phyloP scores from a whole-genome alignment of 1,140 invertebrate genomes.

The Magallana gigas region DNA sequence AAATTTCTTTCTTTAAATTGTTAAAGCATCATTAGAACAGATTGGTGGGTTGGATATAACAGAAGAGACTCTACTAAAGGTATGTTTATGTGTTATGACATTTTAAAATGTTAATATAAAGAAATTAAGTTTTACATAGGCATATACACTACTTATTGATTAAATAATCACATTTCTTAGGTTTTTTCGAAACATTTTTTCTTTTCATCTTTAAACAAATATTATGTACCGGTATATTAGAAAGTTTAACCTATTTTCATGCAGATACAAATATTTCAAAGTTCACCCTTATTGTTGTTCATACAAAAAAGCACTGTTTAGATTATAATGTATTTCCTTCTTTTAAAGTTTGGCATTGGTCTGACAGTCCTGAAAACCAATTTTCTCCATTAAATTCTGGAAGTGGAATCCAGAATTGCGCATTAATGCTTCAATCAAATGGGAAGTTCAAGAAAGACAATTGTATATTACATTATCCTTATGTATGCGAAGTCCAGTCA shows the following conservation, averaged over 20 bases:
- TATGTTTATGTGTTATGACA: not conserved
- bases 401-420: not conserved
- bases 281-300: too few species aligned
- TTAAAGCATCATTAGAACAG: not conserved
- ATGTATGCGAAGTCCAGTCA: not conserved
- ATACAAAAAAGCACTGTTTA: too few species aligned
- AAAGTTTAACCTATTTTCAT: too few species aligned
- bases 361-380: not conserved
- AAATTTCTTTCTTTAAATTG: not conserved
- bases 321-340: too few species aligned
- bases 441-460: not conserved
- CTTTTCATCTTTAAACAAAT: too few species aligned
- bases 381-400: not conserved
- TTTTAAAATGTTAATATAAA: too few species aligned
- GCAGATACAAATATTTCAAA: too few species aligned
- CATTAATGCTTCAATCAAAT: not conserved
- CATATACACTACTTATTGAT: too few species aligned
- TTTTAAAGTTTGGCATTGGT: not conserved
- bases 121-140: too few species aligned
- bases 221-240: too few species aligned
- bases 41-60: constrained; percentile 7
- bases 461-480: not conserved
- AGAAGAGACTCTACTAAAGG: not conserved
- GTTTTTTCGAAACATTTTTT: too few species aligned
- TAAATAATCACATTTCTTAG: too few species aligned